Evolutionary conservation across 2,113 vertebrate genomes (phyloP).

Genomic region (Tringa solitaria): DNA sequence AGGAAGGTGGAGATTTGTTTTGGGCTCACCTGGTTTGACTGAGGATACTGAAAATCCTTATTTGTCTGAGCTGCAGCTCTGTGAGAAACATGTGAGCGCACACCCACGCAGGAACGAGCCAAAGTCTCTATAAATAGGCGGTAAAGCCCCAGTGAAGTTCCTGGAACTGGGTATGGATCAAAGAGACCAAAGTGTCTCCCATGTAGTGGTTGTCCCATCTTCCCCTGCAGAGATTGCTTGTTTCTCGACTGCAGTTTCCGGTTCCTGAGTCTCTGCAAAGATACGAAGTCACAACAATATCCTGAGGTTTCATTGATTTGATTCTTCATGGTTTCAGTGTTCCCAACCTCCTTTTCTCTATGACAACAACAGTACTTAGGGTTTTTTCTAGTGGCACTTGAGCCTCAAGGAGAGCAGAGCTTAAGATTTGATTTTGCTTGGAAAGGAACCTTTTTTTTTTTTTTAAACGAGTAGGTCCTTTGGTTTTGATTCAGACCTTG

Average conservation of each 20-base stretch:
- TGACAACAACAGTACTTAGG: background rate
- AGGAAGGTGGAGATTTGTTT: background rate
- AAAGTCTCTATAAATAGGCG: background rate
- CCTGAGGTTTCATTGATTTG: background rate
- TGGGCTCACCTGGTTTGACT: background rate
- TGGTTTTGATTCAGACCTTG: background rate
- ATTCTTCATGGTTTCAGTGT: background rate
- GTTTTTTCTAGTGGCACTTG: background rate
- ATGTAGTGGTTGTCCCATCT: rapidly evolving
- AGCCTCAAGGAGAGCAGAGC: background rate
- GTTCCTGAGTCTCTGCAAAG: background rate
- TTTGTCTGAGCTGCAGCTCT: background rate
- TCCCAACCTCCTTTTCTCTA: background rate
- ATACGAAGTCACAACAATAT: background rate
- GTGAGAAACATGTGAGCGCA: rapidly evolving
- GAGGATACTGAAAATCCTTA: background rate
- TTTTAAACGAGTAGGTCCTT: background rate
- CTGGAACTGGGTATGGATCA: background rate
- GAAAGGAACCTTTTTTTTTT: background rate
- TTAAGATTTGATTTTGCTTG: background rate
- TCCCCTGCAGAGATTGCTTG: background rate
- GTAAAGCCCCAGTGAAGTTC: background rate
- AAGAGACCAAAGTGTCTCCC: too few relatives aligned
- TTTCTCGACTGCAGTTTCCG: background rate
- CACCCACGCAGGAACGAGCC: rapidly evolving